Percentiles rank a stretch among this genome's conserved stretches.
Evolutionary conservation across 2,113 vertebrate genomes (phyloP).

Genomic region (Alosa alosa): DNA sequence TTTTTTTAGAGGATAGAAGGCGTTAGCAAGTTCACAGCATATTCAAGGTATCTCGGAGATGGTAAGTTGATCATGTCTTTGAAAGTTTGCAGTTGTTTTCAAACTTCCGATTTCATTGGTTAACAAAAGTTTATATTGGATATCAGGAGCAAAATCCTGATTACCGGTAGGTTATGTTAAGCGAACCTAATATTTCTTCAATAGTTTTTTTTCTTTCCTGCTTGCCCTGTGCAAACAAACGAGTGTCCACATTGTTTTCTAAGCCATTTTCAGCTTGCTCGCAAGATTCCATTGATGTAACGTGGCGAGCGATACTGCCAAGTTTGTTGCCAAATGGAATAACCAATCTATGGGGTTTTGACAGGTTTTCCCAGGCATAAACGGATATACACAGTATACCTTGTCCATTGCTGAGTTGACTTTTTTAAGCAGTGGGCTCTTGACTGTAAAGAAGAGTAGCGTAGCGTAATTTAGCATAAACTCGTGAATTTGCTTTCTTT

Average conservation of each 20-base stretch:
- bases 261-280: neutral
- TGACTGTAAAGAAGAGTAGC: too few relatives aligned
- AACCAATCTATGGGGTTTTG: neutral
- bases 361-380: neutral
- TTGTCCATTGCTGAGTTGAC: neutral
- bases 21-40: neutral
- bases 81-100: constrained; percentile 7
- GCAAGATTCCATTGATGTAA: constrained; percentile 42
- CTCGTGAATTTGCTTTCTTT: too few relatives aligned
- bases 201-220: neutral
- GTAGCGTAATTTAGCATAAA: too few relatives aligned
- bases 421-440: neutral
- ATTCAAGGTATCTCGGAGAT: neutral
- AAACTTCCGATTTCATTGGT: neutral
- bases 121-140: neutral
- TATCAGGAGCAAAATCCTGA: neutral
- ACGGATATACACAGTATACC: neutral
- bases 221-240: neutral
- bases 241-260: constrained; percentile 7
- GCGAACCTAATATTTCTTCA: neutral
- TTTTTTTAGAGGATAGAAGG: neutral
- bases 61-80: neutral
- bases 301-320: constrained; percentile 58
- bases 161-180: neutral
- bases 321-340: constrained; percentile 25